Base-by-base conservation (phyloP, 1,140 invertebrate species). In the Caenorhabditis latens region DNA sequence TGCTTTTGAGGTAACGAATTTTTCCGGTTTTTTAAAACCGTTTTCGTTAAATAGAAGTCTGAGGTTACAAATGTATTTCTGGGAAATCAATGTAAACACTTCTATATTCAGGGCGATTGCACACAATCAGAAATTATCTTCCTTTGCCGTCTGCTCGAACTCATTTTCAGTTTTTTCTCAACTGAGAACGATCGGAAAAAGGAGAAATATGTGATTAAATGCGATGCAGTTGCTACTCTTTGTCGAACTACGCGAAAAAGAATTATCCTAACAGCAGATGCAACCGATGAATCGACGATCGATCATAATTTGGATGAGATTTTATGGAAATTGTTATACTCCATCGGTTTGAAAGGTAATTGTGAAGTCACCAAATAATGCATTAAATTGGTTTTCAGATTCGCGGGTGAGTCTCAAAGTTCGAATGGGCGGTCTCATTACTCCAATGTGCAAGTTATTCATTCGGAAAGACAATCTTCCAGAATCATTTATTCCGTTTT, bases 401-500 rank as follows among this genome's bases (percentile, higher is more conserved):
- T 24, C 43, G 4, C 87, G 92, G 50, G 65, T 91, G 14, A 65
- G 55, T 48, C 71, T 91, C 5, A 91, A 91, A 84, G 75, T 90
- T 40, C 86, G 90, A 24, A 67, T 91, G 9, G 71, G 88, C 57
- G 90, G 91, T 21, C 42, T 91, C 40, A 21, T 91, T 16, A 53
- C 89, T 46, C 50, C 83, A 13, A 82, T 91, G 79, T 55, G 65
- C 48, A 75, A 83, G 24, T 63, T 85, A 8, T 65, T 91, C 43
- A 40, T 90, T 48, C 86, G 88, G 55, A 87, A 65, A 42, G 89
- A 90, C 43, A 40, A 82, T 21, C 16, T 88, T 32, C 79, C 24
- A 7, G 79, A 19, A 84, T 0, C 24, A 13, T 84, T 61, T 24
- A 46, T 79, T 13, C 71, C 71, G 40, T 79, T 79, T 79, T 79